Evolutionary conservation across 2,113 vertebrate species (phyloP), one percentile per base, ranked within the genome.

Genomic region (Neolamprologus tretocephalus): DNA sequence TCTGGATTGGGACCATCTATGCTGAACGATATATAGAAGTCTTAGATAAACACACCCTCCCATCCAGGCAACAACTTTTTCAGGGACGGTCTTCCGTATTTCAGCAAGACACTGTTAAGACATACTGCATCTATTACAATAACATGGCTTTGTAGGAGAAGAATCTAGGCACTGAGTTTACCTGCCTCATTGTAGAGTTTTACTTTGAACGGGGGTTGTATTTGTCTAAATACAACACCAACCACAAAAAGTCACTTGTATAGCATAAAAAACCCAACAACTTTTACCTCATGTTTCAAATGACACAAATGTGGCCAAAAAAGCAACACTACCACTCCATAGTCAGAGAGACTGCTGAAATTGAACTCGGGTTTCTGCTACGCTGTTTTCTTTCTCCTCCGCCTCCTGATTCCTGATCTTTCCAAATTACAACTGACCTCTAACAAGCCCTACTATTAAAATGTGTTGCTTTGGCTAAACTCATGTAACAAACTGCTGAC

Each of bases 401-500:
- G 1, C n/a, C 31, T 58, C 23, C 13, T 42, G 47, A 9, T 10
- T 6, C 26, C 40, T 71, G 66, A 75, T 81, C 19, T 82, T 71
- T 86, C 23, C 6, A 54, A 47, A 83, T 7, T 4, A 16, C 13
- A 71, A 12, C 19, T 66, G 10, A 87, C 28, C 35, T 81, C 21
- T 33, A 57, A 49, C 9, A 51, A 61, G 66, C 21, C n/a, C 81
- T 4, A 3, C 53, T 79, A 37, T 31, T 61, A 33, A 83, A 81
- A 68, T 3, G 2, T 17, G 79, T 13, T 71, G 17, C 78, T 89
- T 68, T 53, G 40, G 54, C 45, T 79, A 87, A 84, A 71, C 26
- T 61, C 82, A 87, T 86, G 66, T 40, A 26, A 21, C 28, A 55
- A 83, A 92, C 61, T 79, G 51, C 88, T 91, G 92, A 89, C 78